A percentile compares a stretch with the other conserved stretches of the same genome.
These are phyloP conservation scores for Sarcophilus harrisii DNA, from an alignment of 2,797 vertebrate species.

Conservation along the genomic window DNA sequence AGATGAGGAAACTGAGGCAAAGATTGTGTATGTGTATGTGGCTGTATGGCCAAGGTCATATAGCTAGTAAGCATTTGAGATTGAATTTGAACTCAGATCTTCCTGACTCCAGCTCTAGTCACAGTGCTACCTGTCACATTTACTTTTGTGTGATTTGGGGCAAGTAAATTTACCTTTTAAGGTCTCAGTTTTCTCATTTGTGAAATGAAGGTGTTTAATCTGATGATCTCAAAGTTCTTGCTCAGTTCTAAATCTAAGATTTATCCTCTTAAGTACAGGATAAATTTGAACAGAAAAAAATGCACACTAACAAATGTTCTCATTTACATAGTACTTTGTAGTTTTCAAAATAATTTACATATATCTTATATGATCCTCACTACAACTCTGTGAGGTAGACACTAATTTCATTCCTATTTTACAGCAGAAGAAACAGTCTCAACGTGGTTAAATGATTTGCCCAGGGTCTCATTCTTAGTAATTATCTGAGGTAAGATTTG, in stretches of 20 bases:
- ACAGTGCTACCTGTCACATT: neutral
- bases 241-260: neutral
- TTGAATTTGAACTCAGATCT: neutral
- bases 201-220: neutral
- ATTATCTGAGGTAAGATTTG: neutral
- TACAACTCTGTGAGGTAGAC: neutral
- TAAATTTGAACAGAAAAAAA: neutral
- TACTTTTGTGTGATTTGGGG: neutral
- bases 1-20: neutral
- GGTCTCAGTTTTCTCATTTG: slow-evolving; percentile 2
- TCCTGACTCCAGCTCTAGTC: neutral
- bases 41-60: neutral
- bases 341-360: neutral
- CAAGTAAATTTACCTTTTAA: neutral
- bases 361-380: neutral
- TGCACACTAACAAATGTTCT: neutral
- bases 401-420: neutral
- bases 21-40: neutral
- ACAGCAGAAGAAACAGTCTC: neutral
- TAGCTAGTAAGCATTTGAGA: neutral
- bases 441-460: neutral
- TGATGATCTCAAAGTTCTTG: too few species aligned
- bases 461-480: neutral
- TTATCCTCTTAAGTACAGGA: neutral
- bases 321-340: neutral